Evolutionary conservation across 2,888 invertebrate species (phyloP).

Genomic region (Octonoba sinensis): DNA sequence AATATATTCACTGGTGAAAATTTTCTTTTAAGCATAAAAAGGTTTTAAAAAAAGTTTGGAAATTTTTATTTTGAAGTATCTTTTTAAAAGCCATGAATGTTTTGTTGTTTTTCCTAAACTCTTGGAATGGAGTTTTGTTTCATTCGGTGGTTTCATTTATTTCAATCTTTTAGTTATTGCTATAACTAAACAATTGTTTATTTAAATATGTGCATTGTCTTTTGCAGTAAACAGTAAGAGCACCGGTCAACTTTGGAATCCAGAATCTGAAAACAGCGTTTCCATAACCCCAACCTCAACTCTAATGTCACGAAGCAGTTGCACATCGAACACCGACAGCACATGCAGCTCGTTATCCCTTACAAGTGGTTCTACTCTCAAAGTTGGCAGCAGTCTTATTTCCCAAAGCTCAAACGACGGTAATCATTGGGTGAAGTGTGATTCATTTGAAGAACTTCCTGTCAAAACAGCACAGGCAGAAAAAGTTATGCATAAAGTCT

Average conservation of each 20-base stretch:
- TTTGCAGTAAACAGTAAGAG: conserved; percentile 9
- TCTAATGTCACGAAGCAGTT: conserved; percentile 44
- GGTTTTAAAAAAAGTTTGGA: too few relatives aligned
- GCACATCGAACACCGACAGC: conserved; percentile 65
- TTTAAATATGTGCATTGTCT: background rate
- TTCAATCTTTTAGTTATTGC: too few relatives aligned
- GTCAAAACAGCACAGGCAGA: conserved; percentile 19
- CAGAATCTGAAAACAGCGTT: conserved; percentile 15
- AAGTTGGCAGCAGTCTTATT: conserved; percentile 23
- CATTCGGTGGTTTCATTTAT: too few relatives aligned
- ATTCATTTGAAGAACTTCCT: conserved; percentile 52
- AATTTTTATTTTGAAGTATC: too few relatives aligned
- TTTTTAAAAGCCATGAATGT: too few relatives aligned
- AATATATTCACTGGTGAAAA: too few relatives aligned
- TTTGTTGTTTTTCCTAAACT: too few relatives aligned
- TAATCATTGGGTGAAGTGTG: conserved; percentile 39
- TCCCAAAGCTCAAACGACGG: conserved; percentile 23
- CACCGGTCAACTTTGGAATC: conserved; percentile 39
- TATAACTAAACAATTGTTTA: too few relatives aligned
- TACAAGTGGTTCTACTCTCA: conserved; percentile 67
- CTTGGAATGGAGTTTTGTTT: too few relatives aligned
- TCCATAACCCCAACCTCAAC: conserved; percentile 44
- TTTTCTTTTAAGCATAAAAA: too few relatives aligned
- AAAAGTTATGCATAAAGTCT: conserved; percentile 42
- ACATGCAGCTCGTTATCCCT: conserved; percentile 68